These are phyloP conservation scores for Synanthedon formicaeformis DNA, from an alignment of 2,888 invertebrate species.

Conservation along the genomic window DNA sequence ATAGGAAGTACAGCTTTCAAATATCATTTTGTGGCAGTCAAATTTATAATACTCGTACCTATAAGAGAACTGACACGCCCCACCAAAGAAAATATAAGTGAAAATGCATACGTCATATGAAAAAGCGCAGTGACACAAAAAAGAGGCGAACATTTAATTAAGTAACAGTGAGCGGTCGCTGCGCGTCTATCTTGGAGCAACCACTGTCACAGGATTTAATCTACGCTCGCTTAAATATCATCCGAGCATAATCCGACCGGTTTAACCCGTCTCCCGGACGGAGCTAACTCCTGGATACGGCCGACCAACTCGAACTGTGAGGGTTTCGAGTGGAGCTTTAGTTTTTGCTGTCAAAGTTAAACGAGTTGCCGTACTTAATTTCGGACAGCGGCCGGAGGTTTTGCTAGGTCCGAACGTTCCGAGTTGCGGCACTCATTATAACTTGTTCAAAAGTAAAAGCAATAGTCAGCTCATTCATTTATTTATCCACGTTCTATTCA, in stretches of 20 bases:
- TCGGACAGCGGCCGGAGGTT: not conserved
- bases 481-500: no score
- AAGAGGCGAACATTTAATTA: not conserved
- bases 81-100: no score
- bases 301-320: not conserved
- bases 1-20: no score
- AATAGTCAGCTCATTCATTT: no score
- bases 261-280: constrained; percentile 1
- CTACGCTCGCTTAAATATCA: constrained; percentile 5
- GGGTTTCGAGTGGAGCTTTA: not conserved
- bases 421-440: not conserved
- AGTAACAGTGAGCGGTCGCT: not conserved
- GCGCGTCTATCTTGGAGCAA: constrained; percentile 1
- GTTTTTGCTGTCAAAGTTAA: not conserved
- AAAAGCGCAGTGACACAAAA: not conserved
- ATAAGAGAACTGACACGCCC: no score
- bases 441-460: no score
- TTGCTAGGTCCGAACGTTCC: not conserved
- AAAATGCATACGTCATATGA: no score
- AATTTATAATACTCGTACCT: no score
- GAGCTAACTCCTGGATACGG: not conserved
- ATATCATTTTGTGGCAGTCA: no score
- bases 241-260: constrained; percentile 7
- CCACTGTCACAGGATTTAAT: constrained; percentile 4
- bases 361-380: not conserved